A percentile compares a stretch with the other conserved stretches of the same genome.
phyloP scores from a whole-genome alignment of 2,113 vertebrate species.

The Orthonyx spaldingii region DNA sequence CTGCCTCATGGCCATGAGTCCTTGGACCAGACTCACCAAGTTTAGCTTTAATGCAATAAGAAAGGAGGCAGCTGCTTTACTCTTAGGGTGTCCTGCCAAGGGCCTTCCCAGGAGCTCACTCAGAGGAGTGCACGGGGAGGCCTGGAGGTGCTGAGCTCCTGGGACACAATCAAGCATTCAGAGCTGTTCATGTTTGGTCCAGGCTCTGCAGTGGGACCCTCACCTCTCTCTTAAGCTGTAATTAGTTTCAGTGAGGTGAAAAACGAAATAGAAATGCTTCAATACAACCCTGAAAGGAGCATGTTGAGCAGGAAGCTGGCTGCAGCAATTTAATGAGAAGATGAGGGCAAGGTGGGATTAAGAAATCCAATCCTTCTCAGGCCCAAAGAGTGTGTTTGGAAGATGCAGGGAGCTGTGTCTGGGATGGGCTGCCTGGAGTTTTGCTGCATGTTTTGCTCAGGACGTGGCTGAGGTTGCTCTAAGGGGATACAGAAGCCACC shows the following conservation, averaged over 20 bases:
- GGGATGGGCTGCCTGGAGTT: background rate
- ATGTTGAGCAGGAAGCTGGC: background rate
- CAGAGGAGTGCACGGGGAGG: background rate
- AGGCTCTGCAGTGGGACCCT: background rate
- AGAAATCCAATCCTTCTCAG: background rate
- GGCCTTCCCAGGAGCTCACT: fast-evolving
- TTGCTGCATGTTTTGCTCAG: background rate
- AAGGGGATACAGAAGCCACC: background rate
- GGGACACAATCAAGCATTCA: background rate
- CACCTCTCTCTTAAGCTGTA: background rate
- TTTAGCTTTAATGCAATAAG: background rate
- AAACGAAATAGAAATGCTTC: background rate
- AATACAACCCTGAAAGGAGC: background rate
- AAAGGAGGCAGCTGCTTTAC: background rate
- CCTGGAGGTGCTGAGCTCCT: background rate
- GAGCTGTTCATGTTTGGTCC: background rate
- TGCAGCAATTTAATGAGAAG: background rate
- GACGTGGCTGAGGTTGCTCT: background rate
- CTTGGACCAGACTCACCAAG: background rate
- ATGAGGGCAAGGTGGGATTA: background rate
- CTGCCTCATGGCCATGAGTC: background rate
- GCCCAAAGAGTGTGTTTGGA: background rate
- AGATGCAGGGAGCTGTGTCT: background rate
- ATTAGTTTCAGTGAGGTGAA: background rate
- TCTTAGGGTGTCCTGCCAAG: background rate